Conservation (phyloP, 1,140 invertebrate genomes). For the Zeugodacus cucurbitae region DNA sequence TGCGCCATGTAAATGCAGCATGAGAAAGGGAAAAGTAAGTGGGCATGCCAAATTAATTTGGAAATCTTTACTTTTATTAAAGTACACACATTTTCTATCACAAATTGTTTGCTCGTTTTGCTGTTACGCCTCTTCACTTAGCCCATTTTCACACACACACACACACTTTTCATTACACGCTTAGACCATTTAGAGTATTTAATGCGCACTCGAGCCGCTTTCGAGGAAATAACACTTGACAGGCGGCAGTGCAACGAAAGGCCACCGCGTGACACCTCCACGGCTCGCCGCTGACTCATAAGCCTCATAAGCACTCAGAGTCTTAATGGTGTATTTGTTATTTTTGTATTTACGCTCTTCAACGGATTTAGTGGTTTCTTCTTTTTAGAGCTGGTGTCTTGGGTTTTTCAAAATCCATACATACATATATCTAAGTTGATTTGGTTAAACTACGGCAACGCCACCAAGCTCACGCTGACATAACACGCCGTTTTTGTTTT, state of each 20-base stretch:
- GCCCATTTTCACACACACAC: background rate
- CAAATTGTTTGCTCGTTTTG: background rate
- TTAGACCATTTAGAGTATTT: background rate
- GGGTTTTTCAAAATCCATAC: background rate
- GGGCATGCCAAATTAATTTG: constrained; percentile 1
- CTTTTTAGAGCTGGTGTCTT: background rate
- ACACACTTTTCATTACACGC: background rate
- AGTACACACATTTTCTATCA: background rate
- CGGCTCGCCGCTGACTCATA: background rate
- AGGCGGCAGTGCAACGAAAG: background rate
- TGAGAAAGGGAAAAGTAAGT: constrained; percentile 16
- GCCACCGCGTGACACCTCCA: background rate
- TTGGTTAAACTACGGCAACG: background rate
- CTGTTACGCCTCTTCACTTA: background rate
- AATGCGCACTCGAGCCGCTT: background rate
- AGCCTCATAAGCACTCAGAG: no score
- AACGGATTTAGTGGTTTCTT: background rate
- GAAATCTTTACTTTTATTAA: background rate
- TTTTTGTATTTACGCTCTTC: background rate
- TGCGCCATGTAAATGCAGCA: background rate
- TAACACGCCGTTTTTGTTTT: background rate
- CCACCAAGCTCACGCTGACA: background rate
- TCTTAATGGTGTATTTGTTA: background rate
- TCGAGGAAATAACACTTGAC: background rate
- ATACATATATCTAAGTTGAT: background rate